Evolutionary conservation across 2,113 vertebrate species (phyloP).

Genomic region (Microtus montanus): DNA sequence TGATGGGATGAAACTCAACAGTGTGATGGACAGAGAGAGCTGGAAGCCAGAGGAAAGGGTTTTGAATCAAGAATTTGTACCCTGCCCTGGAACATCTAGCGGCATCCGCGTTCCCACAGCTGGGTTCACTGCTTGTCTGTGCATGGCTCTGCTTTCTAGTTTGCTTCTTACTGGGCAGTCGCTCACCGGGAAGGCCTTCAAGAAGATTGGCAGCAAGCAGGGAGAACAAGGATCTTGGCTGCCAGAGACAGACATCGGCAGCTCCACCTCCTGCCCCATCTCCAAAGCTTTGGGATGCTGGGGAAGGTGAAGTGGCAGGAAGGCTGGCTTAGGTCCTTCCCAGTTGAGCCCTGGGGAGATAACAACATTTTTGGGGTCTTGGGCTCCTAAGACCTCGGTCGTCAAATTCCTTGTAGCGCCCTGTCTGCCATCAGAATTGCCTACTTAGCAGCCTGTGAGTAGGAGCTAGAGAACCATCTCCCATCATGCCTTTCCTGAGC

Average conservation of each 20-base stretch:
- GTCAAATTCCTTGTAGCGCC: neutral
- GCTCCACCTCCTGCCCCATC: neutral
- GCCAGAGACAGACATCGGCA: neutral
- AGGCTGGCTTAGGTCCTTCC: neutral
- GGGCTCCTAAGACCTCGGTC: neutral
- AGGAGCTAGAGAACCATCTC: neutral
- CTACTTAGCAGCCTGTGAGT: neutral
- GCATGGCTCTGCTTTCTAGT: neutral
- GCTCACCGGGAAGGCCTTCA: neutral
- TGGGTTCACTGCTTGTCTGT: neutral
- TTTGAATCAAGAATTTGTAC: neutral
- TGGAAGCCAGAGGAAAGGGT: neutral
- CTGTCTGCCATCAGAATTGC: neutral
- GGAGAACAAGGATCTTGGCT: neutral
- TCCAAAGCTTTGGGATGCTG: accelerated
- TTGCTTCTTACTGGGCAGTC: neutral
- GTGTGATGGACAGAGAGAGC: neutral
- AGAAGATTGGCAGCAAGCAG: too few relatives aligned
- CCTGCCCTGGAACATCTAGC: accelerated
- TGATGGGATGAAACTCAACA: neutral
- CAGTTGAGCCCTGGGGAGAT: neutral
- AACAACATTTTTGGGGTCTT: neutral
- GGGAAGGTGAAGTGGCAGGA: accelerated
- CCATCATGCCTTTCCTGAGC: neutral
- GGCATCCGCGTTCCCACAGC: neutral